Percentiles rank a stretch among this genome's conserved stretches.
These are phyloP conservation scores for Ennomos fuscantarius DNA, from an alignment of 2,888 invertebrate genomes.

Conservation along the genomic window DNA sequence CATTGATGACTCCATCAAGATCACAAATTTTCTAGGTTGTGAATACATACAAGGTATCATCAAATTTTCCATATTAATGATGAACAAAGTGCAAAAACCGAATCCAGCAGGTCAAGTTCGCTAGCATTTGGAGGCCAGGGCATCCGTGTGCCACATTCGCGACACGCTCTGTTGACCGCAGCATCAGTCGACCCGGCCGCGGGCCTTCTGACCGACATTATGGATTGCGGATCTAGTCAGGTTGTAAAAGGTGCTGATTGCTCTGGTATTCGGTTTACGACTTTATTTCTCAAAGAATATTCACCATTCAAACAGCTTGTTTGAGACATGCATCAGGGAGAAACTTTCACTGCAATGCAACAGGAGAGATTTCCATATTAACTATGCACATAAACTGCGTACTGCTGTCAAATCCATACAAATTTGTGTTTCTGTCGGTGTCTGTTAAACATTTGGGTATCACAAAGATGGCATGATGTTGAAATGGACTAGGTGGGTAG, in stretches of 20 bases:
- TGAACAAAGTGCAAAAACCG: constrained; percentile 20
- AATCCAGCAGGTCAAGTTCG: constrained; percentile 62
- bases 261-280: neutral
- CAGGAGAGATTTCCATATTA: too few relatives aligned
- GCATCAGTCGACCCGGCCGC: constrained; percentile 57
- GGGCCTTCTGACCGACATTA: constrained; percentile 18
- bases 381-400: too few relatives aligned
- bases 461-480: neutral
- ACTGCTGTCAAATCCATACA: too few relatives aligned
- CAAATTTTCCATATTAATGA: constrained; percentile 2
- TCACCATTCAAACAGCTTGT: neutral
- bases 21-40: too few relatives aligned
- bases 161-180: constrained; percentile 58
- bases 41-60: too few relatives aligned
- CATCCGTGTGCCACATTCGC: constrained; percentile 50
- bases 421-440: too few relatives aligned
- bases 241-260: neutral
- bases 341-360: neutral
- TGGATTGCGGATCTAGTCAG: neutral
- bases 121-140: constrained; percentile 42
- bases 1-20: too few relatives aligned
- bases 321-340: neutral
- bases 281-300: too few relatives aligned
- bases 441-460: too few relatives aligned
- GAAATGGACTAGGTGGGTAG: constrained; percentile 1